Evolutionary conservation across 2,113 vertebrate species (phyloP).

Genomic region (Perognathus longimembris): DNA sequence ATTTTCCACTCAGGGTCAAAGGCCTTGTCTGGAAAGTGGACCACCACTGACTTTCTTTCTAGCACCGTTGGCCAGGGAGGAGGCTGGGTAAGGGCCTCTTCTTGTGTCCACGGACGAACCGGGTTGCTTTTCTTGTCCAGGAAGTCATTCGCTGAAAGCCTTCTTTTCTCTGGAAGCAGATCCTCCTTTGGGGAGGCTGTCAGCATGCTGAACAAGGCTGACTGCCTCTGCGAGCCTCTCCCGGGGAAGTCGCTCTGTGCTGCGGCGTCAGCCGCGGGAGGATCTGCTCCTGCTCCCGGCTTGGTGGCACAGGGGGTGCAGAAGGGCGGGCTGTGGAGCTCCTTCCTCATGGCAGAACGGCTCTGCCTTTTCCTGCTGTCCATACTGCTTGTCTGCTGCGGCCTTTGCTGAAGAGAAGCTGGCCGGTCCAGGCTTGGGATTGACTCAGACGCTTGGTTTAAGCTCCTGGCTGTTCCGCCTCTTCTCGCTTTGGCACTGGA

Average conservation of each 20-base stretch:
- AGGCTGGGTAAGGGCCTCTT: background rate
- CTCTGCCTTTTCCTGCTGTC: fast-evolving
- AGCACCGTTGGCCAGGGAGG: background rate
- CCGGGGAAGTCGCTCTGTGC: background rate
- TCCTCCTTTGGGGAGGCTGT: background rate
- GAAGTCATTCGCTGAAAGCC: background rate
- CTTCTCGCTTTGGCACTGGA: background rate
- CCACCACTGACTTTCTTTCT: no score
- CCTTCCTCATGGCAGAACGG: background rate
- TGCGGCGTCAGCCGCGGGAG: no score
- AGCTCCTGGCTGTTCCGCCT: background rate
- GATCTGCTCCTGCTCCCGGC: background rate
- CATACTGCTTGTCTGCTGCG: background rate
- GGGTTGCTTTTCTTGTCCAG: background rate
- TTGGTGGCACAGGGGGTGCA: fast-evolving
- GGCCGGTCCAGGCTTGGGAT: background rate
- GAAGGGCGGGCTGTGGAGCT: fast-evolving
- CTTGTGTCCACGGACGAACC: background rate
- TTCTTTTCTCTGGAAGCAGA: background rate
- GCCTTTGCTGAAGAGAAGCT: background rate
- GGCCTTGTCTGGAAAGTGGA: no score
- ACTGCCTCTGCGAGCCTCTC: background rate
- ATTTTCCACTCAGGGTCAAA: no score
- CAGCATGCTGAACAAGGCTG: fast-evolving
- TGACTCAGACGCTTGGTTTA: background rate